Evolutionary conservation across 2,888 invertebrate species (phyloP).

Genomic region (Parnassius glacialis): DNA sequence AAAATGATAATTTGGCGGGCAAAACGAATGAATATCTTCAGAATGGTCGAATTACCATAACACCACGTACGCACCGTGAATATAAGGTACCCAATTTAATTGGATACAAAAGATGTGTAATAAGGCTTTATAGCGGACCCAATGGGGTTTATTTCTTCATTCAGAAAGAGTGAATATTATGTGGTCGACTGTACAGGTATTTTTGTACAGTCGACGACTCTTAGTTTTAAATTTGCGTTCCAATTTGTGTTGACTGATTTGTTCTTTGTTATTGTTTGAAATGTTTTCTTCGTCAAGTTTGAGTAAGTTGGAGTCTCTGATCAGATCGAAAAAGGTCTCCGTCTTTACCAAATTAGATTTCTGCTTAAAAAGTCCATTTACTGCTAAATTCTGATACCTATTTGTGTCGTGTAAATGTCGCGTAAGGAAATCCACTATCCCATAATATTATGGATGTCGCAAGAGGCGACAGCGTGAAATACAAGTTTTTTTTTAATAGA

Average conservation of each 20-base stretch:
- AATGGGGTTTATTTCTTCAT: slow-evolving; percentile 55
- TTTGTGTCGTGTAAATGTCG: no score
- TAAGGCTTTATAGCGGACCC: slow-evolving; percentile 55
- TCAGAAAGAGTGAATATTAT: slow-evolving; percentile 34
- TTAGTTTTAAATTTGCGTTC: slow-evolving; percentile 36
- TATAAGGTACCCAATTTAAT: slow-evolving; percentile 53
- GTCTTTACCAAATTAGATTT: no score
- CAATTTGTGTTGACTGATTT: slow-evolving; percentile 23
- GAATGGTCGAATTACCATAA: slow-evolving; percentile 38
- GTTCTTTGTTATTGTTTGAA: slow-evolving; percentile 1
- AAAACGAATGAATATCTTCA: slow-evolving; percentile 30
- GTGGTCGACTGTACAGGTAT: slow-evolving; percentile 30
- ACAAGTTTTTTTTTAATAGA: no score
- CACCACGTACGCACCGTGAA: slow-evolving; percentile 29
- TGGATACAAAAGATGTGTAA: slow-evolving; percentile 63
- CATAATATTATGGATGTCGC: no score
- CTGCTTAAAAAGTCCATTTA: no score
- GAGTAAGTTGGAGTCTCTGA: no score
- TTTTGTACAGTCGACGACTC: slow-evolving; percentile 17
- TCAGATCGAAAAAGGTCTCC: no score
- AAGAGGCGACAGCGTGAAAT: no score
- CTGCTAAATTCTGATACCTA: no score
- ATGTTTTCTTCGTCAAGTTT: not conserved
- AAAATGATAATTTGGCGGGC: slow-evolving; percentile 17
- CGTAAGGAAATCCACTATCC: no score